Conservation (phyloP, 1,140 invertebrate genomes). For the Trachelipus rathkii region DNA sequence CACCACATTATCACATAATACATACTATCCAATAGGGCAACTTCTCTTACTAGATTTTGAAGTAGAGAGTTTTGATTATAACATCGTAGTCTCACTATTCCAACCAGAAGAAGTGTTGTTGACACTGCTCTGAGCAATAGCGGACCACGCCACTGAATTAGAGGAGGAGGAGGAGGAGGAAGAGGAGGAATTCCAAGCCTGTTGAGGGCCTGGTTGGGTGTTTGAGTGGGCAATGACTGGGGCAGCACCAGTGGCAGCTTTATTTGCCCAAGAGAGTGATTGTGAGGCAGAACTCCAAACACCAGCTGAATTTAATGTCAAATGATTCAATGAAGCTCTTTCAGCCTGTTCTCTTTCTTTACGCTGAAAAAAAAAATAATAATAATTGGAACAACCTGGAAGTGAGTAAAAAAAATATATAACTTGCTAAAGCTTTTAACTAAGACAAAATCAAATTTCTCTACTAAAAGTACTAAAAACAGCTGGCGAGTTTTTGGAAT, state of each 20-base stretch:
- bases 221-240: constrained; percentile 22
- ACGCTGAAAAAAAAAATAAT: constrained; percentile 48
- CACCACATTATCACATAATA: too few relatives aligned
- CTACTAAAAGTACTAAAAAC: too few relatives aligned
- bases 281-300: constrained; percentile 60
- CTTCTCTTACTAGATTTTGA: neutral
- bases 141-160: neutral
- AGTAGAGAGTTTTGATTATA: neutral
- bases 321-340: constrained; percentile 48
- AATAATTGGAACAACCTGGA: too few relatives aligned
- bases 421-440: too few relatives aligned
- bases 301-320: constrained; percentile 51
- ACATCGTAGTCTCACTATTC: neutral
- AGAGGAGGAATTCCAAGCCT: neutral
- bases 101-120: neutral
- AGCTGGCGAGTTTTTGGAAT: too few relatives aligned
- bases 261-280: constrained; percentile 56
- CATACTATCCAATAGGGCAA: constrained; percentile 34
- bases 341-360: constrained; percentile 58
- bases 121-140: neutral
- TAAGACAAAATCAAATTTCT: too few relatives aligned
- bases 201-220: neutral
- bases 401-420: too few relatives aligned
- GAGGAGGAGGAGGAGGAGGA: too few relatives aligned
- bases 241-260: constrained; percentile 31